phyloP scores from a whole-genome alignment of 2,888 invertebrate species.

The Glomeris marginata region DNA sequence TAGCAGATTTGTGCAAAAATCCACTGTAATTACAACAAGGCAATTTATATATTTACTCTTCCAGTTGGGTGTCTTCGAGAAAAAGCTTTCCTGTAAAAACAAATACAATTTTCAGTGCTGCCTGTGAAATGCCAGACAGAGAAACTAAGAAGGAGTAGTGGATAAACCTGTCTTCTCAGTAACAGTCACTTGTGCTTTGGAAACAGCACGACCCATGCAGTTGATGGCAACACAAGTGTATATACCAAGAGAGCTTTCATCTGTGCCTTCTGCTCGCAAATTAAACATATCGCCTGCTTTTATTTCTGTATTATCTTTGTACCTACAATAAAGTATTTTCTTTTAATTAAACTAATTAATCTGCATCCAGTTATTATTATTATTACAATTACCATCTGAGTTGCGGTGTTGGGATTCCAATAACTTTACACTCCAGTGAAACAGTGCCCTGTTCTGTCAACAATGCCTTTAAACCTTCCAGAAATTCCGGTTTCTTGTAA shows the following conservation, averaged over 20 bases:
- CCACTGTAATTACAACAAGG: too few species aligned
- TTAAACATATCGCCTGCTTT: constrained; percentile 82
- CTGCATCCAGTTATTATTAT: not conserved
- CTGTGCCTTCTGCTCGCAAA: constrained; percentile 55
- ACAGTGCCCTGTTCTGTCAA: constrained; percentile 78
- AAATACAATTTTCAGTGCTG: too few species aligned
- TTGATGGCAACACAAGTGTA: constrained; percentile 78
- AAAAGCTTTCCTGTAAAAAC: too few species aligned
- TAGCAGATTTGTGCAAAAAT: too few species aligned
- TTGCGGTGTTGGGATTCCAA: constrained; percentile 68
- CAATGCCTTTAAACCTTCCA: constrained; percentile 64
- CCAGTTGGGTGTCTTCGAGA: too few species aligned
- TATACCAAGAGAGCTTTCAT: constrained; percentile 70
- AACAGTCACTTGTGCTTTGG: constrained; percentile 69
- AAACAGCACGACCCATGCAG: constrained; percentile 71
- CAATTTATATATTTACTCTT: too few species aligned
- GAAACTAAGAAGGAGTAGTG: not conserved
- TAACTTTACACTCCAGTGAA: constrained; percentile 69
- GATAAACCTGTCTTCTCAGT: constrained; percentile 39
- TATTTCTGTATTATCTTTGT: constrained; percentile 35
- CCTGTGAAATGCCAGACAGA: too few species aligned
- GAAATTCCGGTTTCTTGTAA: constrained; percentile 73
- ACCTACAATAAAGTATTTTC: constrained; percentile 8
- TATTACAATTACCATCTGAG: constrained; percentile 19
- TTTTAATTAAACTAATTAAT: not conserved